Conservation (phyloP, 2,888 invertebrate species). For the Agriotes lineatus region DNA sequence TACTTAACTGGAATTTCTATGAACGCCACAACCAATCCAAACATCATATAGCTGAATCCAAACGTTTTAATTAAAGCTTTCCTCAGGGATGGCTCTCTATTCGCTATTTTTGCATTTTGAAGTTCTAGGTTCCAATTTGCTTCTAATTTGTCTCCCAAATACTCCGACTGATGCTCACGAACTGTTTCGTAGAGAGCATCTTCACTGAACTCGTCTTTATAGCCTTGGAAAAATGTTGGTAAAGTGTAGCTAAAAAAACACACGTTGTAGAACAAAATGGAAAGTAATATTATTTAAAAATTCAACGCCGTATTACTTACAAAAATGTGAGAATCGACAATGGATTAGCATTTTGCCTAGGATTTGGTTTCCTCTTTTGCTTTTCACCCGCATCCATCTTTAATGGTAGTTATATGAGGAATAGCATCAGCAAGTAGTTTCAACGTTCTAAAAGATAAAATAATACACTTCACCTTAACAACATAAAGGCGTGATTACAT, state of each 20-base stretch:
- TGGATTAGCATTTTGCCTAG: slow-evolving; percentile 75
- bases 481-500: background rate
- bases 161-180: slow-evolving; percentile 76
- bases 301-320: no score
- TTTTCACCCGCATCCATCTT: slow-evolving; percentile 3
- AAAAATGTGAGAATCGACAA: slow-evolving; percentile 71
- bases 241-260: slow-evolving; percentile 76
- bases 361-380: slow-evolving; percentile 3
- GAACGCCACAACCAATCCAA: slow-evolving; percentile 68
- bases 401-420: background rate
- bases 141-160: slow-evolving; percentile 75
- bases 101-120: slow-evolving; percentile 60
- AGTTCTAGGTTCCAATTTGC: slow-evolving; percentile 74
- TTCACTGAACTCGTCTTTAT: slow-evolving; percentile 75
- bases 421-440: background rate
- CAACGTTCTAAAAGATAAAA: background rate
- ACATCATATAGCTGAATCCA: slow-evolving; percentile 71
- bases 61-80: slow-evolving; percentile 73
- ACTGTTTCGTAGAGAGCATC: slow-evolving; percentile 76
- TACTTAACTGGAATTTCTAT: slow-evolving; percentile 25
- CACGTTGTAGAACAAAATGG: no score
- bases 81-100: slow-evolving; percentile 71
- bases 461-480: background rate
- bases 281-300: no score
- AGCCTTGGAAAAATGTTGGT: slow-evolving; percentile 77